Base-by-base conservation (phyloP, 2,797 vertebrate genomes). In the Staurois parvus region DNA sequence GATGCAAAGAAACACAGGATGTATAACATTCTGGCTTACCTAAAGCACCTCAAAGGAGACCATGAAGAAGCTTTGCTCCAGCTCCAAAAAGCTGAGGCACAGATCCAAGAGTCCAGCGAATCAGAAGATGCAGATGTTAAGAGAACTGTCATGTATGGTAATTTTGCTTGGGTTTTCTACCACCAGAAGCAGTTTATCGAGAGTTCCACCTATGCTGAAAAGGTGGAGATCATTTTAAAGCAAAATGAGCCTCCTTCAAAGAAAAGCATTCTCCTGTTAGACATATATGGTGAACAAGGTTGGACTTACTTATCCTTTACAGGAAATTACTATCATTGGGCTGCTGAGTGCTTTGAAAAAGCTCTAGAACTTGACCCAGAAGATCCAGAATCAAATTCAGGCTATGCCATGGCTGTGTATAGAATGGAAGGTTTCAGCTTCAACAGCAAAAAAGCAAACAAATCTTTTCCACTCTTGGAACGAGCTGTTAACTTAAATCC, bases 81-180 rank as follows among this genome's bases (percentile, higher is more conserved):
- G 75, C 89, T 96, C 67, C 28, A 89, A 78, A 92, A 90, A 88
- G 95, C 95, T 34, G 92, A 94, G 88, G 90, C 92, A 86, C 67
- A 70, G 34, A 75, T 90, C 56, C 40, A 83, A 73, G 78, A 81
- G 64, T 13, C 70, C 45, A 11, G 91, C 30, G 86, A 3, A n/a
- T 24, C 91, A 15, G 76, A 88, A 26, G 76, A 88, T 26, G 84
- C 87, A 59, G 87, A 92, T 73, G 90, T 89, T 30, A 88, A 74
- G 85, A 94, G 92, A 70, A 87, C 95, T 73, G 91, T 96, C 77
- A 94, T 91, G 1, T 95, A 94, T 93, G 93, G 93, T 34, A 94
- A 95, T 69, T 92, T 93, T 28, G 93, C 94, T n/a, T 96, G 95
- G 95, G 70, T 94, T n/a, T 91, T 93, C 86, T 96, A 94, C 81